phyloP scores from a whole-genome alignment of 2,888 invertebrate genomes.

The Agrypnus murinus region DNA sequence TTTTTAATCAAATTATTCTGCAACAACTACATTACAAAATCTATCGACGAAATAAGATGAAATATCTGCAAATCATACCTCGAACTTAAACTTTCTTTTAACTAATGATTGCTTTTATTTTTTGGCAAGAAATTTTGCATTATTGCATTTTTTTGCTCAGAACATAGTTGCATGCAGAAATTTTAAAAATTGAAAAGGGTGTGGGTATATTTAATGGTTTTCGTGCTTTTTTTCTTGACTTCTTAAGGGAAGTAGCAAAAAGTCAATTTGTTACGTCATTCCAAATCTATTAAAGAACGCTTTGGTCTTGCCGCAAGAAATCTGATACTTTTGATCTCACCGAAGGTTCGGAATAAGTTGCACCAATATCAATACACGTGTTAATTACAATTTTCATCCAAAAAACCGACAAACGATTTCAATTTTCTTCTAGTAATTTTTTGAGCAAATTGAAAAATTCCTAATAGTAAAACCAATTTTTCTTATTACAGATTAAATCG shows the following conservation, averaged over 20 bases:
- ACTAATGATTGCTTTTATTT: no score
- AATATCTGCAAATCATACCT: neutral
- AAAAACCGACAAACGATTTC: conserved; percentile 20
- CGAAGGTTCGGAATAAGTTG: conserved; percentile 29
- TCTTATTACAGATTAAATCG: neutral
- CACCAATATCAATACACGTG: conserved; percentile 14
- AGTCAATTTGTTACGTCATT: conserved; percentile 54
- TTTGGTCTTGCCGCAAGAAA: conserved; percentile 49
- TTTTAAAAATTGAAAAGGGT: conserved; percentile 3
- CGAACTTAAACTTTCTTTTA: no score
- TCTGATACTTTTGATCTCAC: conserved; percentile 47
- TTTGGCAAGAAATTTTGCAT: no score
- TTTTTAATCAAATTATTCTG: no score
- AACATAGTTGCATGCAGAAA: conserved; percentile 19
- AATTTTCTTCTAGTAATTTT: neutral
- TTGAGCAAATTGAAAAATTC: neutral
- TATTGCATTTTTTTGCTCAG: no score
- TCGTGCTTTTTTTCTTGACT: neutral
- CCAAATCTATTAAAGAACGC: conserved; percentile 49
- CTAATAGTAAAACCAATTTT: neutral
- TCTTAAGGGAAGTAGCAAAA: conserved; percentile 43
- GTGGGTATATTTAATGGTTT: neutral
- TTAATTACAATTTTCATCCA: conserved; percentile 15
- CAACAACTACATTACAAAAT: no score
- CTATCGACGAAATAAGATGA: neutral